Percentiles rank a stretch among this genome's conserved stretches.
Conservation (phyloP, 2,797 vertebrate species). For the Leptatherina wallacei region DNA sequence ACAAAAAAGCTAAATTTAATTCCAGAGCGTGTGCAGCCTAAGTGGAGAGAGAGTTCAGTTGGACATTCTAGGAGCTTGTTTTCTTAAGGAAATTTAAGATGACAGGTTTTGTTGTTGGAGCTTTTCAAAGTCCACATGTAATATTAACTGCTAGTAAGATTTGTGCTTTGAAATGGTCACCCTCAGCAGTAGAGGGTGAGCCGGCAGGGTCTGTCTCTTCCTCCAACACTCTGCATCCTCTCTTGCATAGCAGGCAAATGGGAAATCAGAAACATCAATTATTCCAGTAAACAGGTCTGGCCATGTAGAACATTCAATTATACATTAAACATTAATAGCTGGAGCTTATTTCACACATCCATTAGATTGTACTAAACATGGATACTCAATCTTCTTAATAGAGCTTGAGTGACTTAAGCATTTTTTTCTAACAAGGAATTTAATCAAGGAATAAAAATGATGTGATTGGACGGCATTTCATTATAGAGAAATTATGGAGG, state of each 20-base stretch:
- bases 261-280: slow-evolving; percentile 76
- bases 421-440: slow-evolving; percentile 51
- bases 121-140: slow-evolving; percentile 6
- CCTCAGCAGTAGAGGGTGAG: slow-evolving; percentile 17
- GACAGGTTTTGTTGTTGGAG: background rate
- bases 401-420: slow-evolving; percentile 66
- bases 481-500: slow-evolving; percentile 5
- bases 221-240: background rate
- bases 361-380: slow-evolving; percentile 75
- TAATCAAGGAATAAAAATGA: slow-evolving; percentile 71
- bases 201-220: background rate
- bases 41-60: background rate
- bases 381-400: slow-evolving; percentile 81
- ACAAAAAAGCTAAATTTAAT: slow-evolving; percentile 27
- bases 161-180: slow-evolving; percentile 45
- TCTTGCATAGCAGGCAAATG: slow-evolving; percentile 51
- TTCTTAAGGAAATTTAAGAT: background rate
- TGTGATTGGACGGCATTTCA: slow-evolving; percentile 53
- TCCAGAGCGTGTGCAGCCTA: slow-evolving; percentile 9
- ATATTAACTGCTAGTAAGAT: slow-evolving; percentile 50
- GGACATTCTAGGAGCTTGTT: background rate
- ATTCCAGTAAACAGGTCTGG: slow-evolving; percentile 78
- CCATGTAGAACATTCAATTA: slow-evolving; percentile 86
- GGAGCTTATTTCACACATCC: slow-evolving; percentile 78
- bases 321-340: slow-evolving; percentile 83